phyloP scores from a whole-genome alignment of 2,113 vertebrate genomes.

The Austrofundulus limnaeus region DNA sequence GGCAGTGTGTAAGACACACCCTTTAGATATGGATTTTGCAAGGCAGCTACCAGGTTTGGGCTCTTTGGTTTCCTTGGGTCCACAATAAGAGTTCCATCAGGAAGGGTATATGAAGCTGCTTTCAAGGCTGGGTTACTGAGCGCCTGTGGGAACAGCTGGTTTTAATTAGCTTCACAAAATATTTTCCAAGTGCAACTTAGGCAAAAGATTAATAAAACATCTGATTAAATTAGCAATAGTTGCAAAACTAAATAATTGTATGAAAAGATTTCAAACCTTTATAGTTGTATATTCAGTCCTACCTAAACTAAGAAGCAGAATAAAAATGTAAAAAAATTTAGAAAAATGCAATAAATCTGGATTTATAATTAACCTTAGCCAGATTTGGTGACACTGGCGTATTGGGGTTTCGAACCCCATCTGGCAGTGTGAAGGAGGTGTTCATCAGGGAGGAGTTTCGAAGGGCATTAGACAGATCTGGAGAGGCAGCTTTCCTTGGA shows the following conservation, averaged over 20 bases:
- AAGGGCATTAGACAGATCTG: constrained; percentile 69
- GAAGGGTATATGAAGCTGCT: constrained; percentile 65
- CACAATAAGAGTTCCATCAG: constrained; percentile 73
- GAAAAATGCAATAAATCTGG: not conserved
- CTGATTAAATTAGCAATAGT: not conserved
- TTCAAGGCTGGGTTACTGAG: constrained; percentile 67
- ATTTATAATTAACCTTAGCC: constrained; percentile 44
- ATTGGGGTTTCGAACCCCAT: constrained; percentile 67
- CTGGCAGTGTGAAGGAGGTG: constrained; percentile 67
- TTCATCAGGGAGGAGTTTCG: constrained; percentile 63
- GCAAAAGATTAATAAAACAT: constrained; percentile 1
- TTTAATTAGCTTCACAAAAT: constrained; percentile 19
- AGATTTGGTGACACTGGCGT: constrained; percentile 64
- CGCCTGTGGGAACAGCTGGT: constrained; percentile 53
- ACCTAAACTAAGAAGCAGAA: not conserved
- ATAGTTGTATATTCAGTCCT: not conserved
- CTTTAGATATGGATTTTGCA: constrained; percentile 75
- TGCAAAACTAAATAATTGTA: not conserved
- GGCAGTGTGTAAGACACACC: constrained; percentile 73
- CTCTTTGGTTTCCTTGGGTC: constrained; percentile 70
- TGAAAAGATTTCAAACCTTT: not conserved
- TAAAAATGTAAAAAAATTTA: not conserved
- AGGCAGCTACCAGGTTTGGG: constrained; percentile 69
- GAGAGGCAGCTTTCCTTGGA: constrained; percentile 69
- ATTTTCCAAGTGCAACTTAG: constrained; percentile 4